Evolutionary conservation across 2,888 invertebrate genomes (phyloP), one percentile per base, ranked within the genome.

Genomic region (Ochropacha duplaris): DNA sequence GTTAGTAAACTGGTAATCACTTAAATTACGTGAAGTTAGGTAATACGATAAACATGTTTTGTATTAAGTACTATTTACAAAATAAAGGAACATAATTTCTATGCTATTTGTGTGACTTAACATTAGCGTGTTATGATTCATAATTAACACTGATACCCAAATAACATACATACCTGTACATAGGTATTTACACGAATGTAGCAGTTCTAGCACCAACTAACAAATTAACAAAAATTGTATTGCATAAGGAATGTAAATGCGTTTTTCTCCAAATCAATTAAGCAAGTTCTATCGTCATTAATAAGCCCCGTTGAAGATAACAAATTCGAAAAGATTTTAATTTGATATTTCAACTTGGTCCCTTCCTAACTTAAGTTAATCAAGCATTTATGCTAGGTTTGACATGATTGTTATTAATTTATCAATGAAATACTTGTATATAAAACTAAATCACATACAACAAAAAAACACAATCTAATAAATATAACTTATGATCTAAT

Each of bases 51-150:
- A 12, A 12, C 12, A 31, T 31, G 1, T 6, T 49, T 31, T 49
- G 24, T 26, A 59, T 55, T 44, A 9, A 31, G 34, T 51, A 50
- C 64, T 67, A 68, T 54, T 22, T 61, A 61, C 51, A 19, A 60
- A 62, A 31, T 22, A 49, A 34, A 59, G 54, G 68, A 71, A 71
- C 68, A 64, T 64, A 56, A 60, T 57, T 58, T 22, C 34, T 8
- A 26, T 16, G 56, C 50, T 57, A 19, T 61, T 58, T 28, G 19
- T 49, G 49, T 39, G 51, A 57, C 36, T 61, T 62, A 64, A 44
- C 6, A 19, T 44, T 9, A 44, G 44, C n/a, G 44, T 44, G 19
- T 9, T 19, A n/a, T 36, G n/a, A 36, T 36, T 6, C n/a, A 36
- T 31, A 36, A 36, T 36, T 36, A 36, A 36, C 36, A 36, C 14